These are phyloP conservation scores for Melolontha melolontha DNA, from an alignment of 2,888 invertebrate genomes.

Conservation along the genomic window DNA sequence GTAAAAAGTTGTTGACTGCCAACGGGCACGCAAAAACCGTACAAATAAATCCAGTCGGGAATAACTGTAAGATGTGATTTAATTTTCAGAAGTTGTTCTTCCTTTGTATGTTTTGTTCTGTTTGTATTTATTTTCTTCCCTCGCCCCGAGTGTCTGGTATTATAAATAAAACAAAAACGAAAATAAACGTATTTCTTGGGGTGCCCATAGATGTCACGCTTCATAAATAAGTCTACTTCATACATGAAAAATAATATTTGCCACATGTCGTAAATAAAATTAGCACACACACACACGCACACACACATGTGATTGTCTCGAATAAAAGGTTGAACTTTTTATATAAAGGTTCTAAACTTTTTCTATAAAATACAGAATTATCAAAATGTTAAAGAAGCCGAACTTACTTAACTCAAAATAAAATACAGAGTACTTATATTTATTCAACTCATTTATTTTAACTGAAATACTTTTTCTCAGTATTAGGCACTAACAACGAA, in stretches of 20 bases:
- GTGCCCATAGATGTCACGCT: conserved; percentile 12
- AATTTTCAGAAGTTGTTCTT: conserved; percentile 31
- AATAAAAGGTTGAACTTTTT: too few relatives aligned
- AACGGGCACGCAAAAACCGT: conserved; percentile 13
- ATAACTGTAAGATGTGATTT: conserved; percentile 33
- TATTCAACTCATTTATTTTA: too few relatives aligned
- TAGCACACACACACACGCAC: too few relatives aligned
- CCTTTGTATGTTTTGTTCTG: conserved; percentile 5
- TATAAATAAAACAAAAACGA: conserved; percentile 8
- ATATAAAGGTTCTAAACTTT: too few relatives aligned
- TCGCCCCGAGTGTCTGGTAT: neutral
- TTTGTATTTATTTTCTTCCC: conserved; percentile 10
- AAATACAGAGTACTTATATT: too few relatives aligned
- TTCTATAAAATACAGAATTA: too few relatives aligned
- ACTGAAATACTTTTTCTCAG: too few relatives aligned
- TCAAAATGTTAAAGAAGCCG: too few relatives aligned
- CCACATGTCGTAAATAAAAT: neutral
- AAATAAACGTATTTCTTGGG: conserved; percentile 17
- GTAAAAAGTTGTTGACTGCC: conserved; percentile 23
- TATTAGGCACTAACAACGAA: too few relatives aligned
- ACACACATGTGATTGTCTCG: too few relatives aligned
- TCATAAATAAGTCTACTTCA: conserved; percentile 13
- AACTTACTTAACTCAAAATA: too few relatives aligned
- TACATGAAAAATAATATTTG: conserved; percentile 11
- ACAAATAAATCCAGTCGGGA: conserved; percentile 26